Percentiles rank a stretch among this genome's conserved stretches.
These are phyloP conservation scores for Pollenia labialis DNA, from an alignment of 2,888 invertebrate species.

Conservation along the genomic window DNA sequence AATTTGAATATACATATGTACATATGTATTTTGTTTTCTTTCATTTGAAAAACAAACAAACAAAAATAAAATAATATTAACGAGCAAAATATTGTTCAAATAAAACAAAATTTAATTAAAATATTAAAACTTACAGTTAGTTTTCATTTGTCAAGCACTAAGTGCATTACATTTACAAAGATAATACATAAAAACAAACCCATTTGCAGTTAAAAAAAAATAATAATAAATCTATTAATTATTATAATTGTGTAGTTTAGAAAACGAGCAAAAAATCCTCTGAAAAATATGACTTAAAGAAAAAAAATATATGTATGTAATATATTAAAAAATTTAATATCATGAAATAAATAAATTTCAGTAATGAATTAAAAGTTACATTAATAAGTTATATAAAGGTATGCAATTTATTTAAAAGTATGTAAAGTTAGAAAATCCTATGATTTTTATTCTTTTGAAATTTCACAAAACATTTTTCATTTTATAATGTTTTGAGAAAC, in stretches of 20 bases:
- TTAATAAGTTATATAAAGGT: no score
- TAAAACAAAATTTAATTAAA: constrained; percentile 50
- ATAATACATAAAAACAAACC: neutral
- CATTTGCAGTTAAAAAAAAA: neutral
- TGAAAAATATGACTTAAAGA: no score
- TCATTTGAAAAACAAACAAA: neutral
- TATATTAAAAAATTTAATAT: no score
- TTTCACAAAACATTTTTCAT: constrained; percentile 39
- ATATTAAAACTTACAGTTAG: constrained; percentile 59
- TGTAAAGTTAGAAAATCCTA: no score
- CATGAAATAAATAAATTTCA: no score
- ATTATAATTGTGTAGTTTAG: neutral
- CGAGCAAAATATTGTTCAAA: constrained; percentile 42
- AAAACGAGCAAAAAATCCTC: no score
- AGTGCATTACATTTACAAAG: constrained; percentile 34
- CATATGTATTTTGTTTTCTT: no score
- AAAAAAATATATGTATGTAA: no score
- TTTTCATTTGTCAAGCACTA: constrained; percentile 63
- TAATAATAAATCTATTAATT: neutral
- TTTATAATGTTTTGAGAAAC: neutral
- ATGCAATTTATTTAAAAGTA: no score
- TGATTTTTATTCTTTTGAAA: neutral
- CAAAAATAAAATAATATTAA: neutral
- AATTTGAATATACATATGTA: constrained; percentile 3
- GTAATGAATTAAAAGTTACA: no score